phyloP scores from a whole-genome alignment of 2,888 invertebrate genomes.

The Nomada fucata region DNA sequence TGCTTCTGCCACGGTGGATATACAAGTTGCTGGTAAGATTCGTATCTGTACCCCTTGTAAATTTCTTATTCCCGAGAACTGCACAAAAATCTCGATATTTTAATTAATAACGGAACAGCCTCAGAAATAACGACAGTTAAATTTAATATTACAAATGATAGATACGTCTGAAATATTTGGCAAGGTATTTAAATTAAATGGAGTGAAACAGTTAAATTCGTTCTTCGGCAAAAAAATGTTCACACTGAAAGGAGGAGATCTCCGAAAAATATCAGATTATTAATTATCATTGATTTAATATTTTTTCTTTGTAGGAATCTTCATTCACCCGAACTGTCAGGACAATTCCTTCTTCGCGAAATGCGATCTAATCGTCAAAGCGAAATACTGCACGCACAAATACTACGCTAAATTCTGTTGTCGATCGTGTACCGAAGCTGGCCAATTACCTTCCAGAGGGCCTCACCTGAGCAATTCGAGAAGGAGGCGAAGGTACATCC shows the following conservation, averaged over 20 bases:
- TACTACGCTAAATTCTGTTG: conserved; percentile 98
- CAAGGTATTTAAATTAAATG: too few species aligned
- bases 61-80: too few species aligned
- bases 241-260: too few species aligned
- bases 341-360: conserved; percentile 96
- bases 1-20: conserved; percentile 87
- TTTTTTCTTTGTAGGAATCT: conserved; percentile 87
- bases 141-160: too few species aligned
- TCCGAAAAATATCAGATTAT: too few species aligned
- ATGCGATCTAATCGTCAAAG: conserved; percentile 94
- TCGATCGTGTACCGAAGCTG: conserved; percentile 95
- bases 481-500: conserved; percentile 73
- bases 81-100: too few species aligned
- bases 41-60: background rate
- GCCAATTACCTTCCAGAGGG: conserved; percentile 87
- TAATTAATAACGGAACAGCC: too few species aligned
- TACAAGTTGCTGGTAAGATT: conserved; percentile 90
- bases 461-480: conserved; percentile 82
- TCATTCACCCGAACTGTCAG: conserved; percentile 92
- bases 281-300: background rate
- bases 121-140: too few species aligned
- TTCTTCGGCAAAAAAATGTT: background rate
- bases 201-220: too few species aligned
- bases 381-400: conserved; percentile 92
- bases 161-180: too few species aligned